A percentile compares a stretch with the other conserved stretches of the same genome.
Conservation (phyloP, 1,140 invertebrate species). For the Microplitis mediator region DNA sequence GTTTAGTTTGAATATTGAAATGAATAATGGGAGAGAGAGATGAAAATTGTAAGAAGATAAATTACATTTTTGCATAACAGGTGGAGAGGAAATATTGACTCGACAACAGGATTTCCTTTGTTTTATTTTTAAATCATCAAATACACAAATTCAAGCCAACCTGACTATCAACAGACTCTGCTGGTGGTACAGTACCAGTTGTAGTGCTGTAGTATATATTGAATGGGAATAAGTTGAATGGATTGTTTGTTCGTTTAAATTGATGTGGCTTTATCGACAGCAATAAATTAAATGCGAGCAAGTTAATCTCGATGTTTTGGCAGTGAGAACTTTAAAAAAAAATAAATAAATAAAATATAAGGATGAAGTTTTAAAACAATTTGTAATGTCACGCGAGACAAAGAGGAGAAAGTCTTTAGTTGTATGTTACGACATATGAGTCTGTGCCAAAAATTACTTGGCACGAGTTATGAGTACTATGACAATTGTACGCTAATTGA, state of each 20-base stretch:
- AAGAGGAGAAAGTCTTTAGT: constrained; percentile 5
- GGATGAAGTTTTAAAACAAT: not conserved
- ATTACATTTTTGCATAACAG: constrained; percentile 5
- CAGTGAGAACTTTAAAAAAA: not conserved
- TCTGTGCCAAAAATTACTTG: constrained; percentile 7
- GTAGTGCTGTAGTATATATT: too few species aligned
- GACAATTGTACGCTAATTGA: constrained; percentile 22
- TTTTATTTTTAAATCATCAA: not conserved
- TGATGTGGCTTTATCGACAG: not conserved
- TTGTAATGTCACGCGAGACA: not conserved
- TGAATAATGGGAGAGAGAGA: not conserved
- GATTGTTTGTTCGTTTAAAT: not conserved
- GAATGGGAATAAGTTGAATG: not conserved
- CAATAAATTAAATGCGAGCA: not conserved
- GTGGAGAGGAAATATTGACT: constrained; percentile 7
- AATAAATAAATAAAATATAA: not conserved
- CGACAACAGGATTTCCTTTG: constrained; percentile 8
- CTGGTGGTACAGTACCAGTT: too few species aligned
- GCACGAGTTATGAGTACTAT: constrained; percentile 8
- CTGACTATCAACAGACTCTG: too few species aligned
- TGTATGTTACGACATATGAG: not conserved
- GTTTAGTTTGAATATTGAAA: not conserved
- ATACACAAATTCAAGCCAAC: not conserved
- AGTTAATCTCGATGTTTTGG: not conserved
- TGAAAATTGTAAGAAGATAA: not conserved